Percentiles rank a stretch among this genome's conserved stretches.
phyloP scores from a whole-genome alignment of 2,113 vertebrate species.

The Varanus komodoensis region DNA sequence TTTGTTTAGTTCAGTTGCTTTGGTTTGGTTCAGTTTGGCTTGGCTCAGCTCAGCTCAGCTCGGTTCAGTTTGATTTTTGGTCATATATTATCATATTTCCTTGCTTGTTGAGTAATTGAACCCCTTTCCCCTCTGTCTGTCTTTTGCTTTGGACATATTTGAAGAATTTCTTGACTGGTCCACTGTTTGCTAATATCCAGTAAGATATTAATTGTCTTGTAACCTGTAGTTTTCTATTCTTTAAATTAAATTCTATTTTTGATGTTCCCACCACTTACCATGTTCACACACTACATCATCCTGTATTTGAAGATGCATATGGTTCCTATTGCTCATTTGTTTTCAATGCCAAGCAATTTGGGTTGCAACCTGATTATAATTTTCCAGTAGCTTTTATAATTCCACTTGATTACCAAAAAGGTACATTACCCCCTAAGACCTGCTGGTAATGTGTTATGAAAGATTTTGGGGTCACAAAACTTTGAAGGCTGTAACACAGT shows the following conservation, averaged over 20 bases:
- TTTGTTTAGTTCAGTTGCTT: too few relatives aligned
- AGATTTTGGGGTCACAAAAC: neutral
- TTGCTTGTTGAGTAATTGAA: too few relatives aligned
- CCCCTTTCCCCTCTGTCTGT: too few relatives aligned
- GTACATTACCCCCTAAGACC: neutral
- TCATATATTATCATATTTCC: too few relatives aligned
- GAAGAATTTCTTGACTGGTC: neutral
- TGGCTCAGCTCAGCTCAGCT: too few relatives aligned
- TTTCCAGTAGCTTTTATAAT: neutral
- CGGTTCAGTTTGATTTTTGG: too few relatives aligned
- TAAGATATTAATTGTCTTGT: neutral
- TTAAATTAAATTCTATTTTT: neutral
- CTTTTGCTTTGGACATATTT: too few relatives aligned
- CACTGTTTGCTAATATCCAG: neutral
- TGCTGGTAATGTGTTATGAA: neutral
- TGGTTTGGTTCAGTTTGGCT: too few relatives aligned
- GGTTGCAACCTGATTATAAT: neutral
- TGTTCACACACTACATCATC: neutral
- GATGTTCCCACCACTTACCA: neutral
- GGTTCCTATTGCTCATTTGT: neutral
- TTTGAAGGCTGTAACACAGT: neutral
- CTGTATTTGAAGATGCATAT: neutral
- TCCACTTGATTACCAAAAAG: neutral
- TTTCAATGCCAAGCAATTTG: neutral
- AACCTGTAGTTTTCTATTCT: neutral